Base-by-base conservation (phyloP, 1,140 invertebrate genomes). In the Bradynema listronoti region DNA sequence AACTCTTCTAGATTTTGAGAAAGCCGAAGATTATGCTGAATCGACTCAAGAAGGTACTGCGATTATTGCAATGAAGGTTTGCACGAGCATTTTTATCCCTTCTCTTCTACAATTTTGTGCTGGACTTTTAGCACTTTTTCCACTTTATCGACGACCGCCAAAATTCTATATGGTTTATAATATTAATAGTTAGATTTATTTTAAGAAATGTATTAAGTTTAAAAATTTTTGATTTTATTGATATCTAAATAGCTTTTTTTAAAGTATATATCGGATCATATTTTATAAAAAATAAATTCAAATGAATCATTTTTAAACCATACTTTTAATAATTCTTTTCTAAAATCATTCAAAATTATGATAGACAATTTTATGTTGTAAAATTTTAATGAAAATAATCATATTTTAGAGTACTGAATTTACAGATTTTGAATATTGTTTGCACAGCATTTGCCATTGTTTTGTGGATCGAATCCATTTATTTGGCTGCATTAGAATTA, bases 61-160 rank as follows among this genome's bases (percentile, higher is more conserved):
- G 42, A 57, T 57, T 34, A 61, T 57, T 62, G 56, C 55, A 9
- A 63, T 63, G 22, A 57, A 57, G 59, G 54, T 57, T n/a, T 53
- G 56, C 4, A 16, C 46, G 27, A 49, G 46, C 19, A 50, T 50
- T 3, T 50, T 50, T 29, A 29, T 50, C 5, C 47, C 47, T 5
- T 25, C 47, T 50, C 16, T 50, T 4, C 19, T 50, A n/a, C 47
- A 50, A 24, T 50, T 50, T 24, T 50, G 29, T 16, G 16, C 16
- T 27, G 34, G 47, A 9, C 16, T 50, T n/a, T 16, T 29, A n/a
- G 47, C n/a, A 50, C 47, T 50, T 19, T 50, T 50, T 50, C 47
- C 47, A 30, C 19, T 50, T 25, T 50, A 50, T 29, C 29, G 16
- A 27, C 16, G 47, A n/a, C 47, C 47, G 27, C 47, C 47, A 19